A percentile compares a stretch with the other conserved stretches of the same genome.
phyloP scores from a whole-genome alignment of 2,113 vertebrate species.

The Poeciliopsis turrubarensis region DNA sequence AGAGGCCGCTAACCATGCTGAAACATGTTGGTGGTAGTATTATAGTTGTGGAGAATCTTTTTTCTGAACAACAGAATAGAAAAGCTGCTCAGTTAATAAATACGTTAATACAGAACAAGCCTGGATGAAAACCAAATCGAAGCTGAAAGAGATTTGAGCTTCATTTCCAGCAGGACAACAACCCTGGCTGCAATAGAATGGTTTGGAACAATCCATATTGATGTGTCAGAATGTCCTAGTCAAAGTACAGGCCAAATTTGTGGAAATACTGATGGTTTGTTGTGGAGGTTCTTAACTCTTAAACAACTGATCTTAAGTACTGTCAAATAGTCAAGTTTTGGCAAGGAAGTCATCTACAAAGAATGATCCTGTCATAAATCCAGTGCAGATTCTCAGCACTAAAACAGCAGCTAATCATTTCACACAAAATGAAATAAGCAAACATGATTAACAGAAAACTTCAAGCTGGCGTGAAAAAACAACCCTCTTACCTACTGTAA shows the following conservation, averaged over 20 bases:
- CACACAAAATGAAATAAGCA: neutral
- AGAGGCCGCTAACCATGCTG: neutral
- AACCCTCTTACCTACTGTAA: constrained; percentile 39
- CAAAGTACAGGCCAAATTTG: no score
- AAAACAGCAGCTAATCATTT: neutral
- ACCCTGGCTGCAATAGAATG: no score
- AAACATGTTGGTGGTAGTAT: neutral
- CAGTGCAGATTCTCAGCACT: neutral
- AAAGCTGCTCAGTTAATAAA: neutral
- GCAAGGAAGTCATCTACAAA: neutral
- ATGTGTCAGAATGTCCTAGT: no score
- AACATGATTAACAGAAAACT: neutral
- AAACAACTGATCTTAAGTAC: neutral
- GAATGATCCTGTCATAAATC: no score
- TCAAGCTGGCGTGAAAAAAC: neutral
- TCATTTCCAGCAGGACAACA: no score
- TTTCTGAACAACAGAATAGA: neutral
- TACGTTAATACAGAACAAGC: neutral
- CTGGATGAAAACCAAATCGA: neutral
- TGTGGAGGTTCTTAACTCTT: neutral
- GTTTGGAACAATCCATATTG: no score
- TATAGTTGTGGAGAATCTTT: neutral
- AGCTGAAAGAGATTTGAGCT: neutral
- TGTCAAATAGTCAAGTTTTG: neutral
- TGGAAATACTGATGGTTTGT: no score